Evolutionary conservation across 1,140 invertebrate species (phyloP).

Genomic region (Lepidurus arcticus): DNA sequence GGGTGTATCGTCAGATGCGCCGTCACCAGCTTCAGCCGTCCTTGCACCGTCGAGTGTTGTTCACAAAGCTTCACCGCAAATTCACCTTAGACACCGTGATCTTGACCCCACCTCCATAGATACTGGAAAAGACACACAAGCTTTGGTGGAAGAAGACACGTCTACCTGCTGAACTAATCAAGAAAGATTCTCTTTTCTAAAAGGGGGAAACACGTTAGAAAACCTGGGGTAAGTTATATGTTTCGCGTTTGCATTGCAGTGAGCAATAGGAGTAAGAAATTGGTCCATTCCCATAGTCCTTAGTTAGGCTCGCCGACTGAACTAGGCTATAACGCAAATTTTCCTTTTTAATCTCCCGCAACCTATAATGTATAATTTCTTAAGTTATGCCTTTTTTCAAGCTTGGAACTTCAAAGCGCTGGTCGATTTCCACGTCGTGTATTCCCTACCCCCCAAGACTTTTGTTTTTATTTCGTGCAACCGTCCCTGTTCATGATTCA

Average conservation of each 20-base stretch:
- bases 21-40: conserved; percentile 54
- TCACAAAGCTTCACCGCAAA: conserved; percentile 64
- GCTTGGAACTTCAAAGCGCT: too few relatives aligned
- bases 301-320: too few relatives aligned
- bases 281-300: too few relatives aligned
- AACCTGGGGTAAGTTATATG: background rate
- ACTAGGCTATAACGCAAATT: too few relatives aligned
- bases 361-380: too few relatives aligned
- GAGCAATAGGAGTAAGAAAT: too few relatives aligned
- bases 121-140: conserved; percentile 86
- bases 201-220: background rate
- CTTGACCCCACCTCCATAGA: conserved; percentile 73
- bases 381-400: too few relatives aligned
- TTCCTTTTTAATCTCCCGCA: too few relatives aligned
- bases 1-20: conserved; percentile 30
- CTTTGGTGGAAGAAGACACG: conserved; percentile 71
- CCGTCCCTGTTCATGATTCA: background rate
- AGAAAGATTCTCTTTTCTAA: background rate
- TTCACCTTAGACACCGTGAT: conserved; percentile 65
- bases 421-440: background rate
- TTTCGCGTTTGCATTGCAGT: too few relatives aligned
- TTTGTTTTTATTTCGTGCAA: conserved; percentile 19
- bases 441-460: background rate
- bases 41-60: conserved; percentile 72
- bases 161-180: conserved; percentile 51